Conservation (phyloP, 2,797 vertebrate species). For the Zonotrichia albicollis region DNA sequence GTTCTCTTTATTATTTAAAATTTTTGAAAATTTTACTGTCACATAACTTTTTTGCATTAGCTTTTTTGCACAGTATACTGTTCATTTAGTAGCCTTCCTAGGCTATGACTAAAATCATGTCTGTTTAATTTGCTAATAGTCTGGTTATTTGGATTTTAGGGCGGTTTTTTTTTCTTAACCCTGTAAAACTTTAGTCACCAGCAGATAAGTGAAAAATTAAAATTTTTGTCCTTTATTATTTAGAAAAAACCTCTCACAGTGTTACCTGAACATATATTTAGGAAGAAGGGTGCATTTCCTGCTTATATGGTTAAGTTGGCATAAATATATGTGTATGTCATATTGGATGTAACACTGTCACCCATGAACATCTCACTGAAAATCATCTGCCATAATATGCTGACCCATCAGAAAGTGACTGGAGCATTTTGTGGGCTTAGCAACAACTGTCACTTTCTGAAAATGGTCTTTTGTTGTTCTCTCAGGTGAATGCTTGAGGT, state of each 20-base stretch:
- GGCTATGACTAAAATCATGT: background rate
- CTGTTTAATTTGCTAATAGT: background rate
- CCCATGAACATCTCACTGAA: background rate
- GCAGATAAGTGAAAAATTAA: background rate
- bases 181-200: background rate
- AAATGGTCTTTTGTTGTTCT: conserved; percentile 9
- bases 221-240: background rate
- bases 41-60: background rate
- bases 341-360: background rate
- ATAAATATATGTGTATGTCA: background rate
- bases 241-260: background rate
- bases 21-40: background rate
- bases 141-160: background rate
- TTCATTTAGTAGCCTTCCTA: background rate
- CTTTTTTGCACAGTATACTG: background rate
- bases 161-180: background rate
- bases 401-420: background rate
- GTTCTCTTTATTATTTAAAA: background rate
- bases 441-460: background rate
- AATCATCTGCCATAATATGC: background rate
- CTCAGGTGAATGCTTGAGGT: conserved; percentile 94
- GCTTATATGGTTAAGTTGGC: background rate
- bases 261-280: background rate
- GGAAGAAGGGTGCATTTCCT: background rate
- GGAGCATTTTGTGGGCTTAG: background rate